phyloP scores from a whole-genome alignment of 2,888 invertebrate species.

The Ochropacha duplaris region DNA sequence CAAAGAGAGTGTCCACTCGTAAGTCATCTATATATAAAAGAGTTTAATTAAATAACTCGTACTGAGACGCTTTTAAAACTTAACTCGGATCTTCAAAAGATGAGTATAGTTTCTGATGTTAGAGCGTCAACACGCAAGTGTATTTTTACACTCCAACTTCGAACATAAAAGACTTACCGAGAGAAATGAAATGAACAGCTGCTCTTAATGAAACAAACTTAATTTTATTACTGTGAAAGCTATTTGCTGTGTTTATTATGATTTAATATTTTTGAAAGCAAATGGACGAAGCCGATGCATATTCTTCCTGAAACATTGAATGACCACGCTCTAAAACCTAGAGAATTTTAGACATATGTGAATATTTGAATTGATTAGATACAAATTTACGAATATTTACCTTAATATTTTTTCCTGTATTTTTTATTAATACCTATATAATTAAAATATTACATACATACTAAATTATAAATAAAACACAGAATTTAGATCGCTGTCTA shows the following conservation, averaged over 20 bases:
- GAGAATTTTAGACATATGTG: background rate
- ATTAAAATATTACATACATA: no score
- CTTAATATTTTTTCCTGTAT: no score
- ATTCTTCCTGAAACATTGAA: background rate
- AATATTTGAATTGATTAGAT: no score
- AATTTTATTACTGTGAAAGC: slow-evolving; percentile 32
- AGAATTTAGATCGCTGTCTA: no score
- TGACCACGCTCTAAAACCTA: background rate
- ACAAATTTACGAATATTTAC: no score
- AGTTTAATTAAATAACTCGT: background rate
- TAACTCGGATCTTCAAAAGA: slow-evolving; percentile 5
- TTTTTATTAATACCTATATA: no score
- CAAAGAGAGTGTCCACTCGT: no score
- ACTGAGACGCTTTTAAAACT: background rate
- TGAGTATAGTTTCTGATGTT: slow-evolving; percentile 22
- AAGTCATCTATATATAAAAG: background rate
- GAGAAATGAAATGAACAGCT: slow-evolving; percentile 50
- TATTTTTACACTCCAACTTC: slow-evolving; percentile 58
- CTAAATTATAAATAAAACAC: no score
- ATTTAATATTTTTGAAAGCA: background rate
- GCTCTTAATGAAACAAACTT: slow-evolving; percentile 44
- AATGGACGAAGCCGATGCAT: background rate
- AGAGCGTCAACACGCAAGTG: slow-evolving; percentile 52
- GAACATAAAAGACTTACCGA: slow-evolving; percentile 59
- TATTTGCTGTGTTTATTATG: slow-evolving; percentile 9